Evolutionary conservation across 1,140 invertebrate species (phyloP).

Genomic region (Plectrocnemia conspersa): DNA sequence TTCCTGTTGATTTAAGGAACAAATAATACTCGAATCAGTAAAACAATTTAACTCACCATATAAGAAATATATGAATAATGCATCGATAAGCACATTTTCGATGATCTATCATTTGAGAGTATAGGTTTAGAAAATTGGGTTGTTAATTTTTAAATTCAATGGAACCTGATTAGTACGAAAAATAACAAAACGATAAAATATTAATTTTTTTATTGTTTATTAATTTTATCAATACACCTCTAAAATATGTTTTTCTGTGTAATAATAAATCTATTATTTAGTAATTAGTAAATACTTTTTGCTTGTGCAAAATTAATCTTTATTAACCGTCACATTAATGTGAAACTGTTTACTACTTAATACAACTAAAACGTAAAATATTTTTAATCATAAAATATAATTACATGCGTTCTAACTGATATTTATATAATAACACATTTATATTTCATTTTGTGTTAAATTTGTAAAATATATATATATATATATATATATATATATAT

Average conservation of each 20-base stretch:
- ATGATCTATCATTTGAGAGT: too few relatives aligned
- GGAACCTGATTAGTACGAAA: too few relatives aligned
- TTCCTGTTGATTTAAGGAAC: too few relatives aligned
- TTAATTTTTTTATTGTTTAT: conserved; percentile 34
- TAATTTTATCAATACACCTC: conserved; percentile 34
- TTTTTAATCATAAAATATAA: conserved; percentile 5
- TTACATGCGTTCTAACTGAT: conserved; percentile 14
- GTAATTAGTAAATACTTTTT: conserved; percentile 21
- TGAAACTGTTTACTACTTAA: conserved; percentile 8
- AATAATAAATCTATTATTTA: conserved; percentile 22
- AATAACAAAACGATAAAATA: conserved; percentile 16
- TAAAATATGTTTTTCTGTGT: conserved; percentile 33
- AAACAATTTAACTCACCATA: too few relatives aligned
- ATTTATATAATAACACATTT: conserved; percentile 9
- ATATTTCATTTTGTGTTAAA: conserved; percentile 1
- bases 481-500: background rate
- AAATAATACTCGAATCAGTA: too few relatives aligned
- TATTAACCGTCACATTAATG: conserved; percentile 1
- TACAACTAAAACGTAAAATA: conserved; percentile 14
- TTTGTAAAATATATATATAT: conserved; percentile 1
- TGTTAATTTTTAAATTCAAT: too few relatives aligned
- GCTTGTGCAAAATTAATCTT: conserved; percentile 14
- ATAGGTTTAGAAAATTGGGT: too few relatives aligned
- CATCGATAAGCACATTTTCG: too few relatives aligned
- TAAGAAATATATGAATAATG: too few relatives aligned